These are phyloP conservation scores for Hybos culiciformis DNA, from an alignment of 2,888 invertebrate species.

Conservation along the genomic window DNA sequence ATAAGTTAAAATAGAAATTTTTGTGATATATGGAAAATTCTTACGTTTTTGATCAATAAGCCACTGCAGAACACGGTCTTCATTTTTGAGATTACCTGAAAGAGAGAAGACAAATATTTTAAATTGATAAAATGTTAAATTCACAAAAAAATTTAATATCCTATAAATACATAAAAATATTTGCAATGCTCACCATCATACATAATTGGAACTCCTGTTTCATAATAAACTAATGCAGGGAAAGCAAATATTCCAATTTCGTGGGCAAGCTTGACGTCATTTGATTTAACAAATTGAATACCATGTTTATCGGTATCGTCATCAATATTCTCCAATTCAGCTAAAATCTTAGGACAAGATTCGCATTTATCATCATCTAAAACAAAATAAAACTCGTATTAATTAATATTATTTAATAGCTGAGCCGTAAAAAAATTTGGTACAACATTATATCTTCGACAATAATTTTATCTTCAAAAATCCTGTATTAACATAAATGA, in stretches of 20 bases:
- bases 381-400: neutral
- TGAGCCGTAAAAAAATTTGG: neutral
- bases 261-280: conserved; percentile 75
- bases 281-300: conserved; percentile 87
- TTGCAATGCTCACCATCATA: conserved; percentile 66
- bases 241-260: conserved; percentile 87
- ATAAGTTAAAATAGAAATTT: conserved; percentile 24
- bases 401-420: neutral
- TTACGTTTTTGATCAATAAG: conserved; percentile 93
- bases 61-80: conserved; percentile 92
- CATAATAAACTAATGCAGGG: conserved; percentile 84
- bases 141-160: neutral
- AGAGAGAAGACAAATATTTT: conserved; percentile 17
- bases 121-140: conserved; percentile 4
- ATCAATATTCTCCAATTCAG: conserved; percentile 82
- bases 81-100: conserved; percentile 81
- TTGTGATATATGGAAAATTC: conserved; percentile 40
- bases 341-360: conserved; percentile 69
- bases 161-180: neutral
- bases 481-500: neutral
- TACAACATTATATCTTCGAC: neutral
- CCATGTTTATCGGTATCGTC: conserved; percentile 86
- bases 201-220: conserved; percentile 87
- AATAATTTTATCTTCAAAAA: neutral
- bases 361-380: conserved; percentile 73